A percentile compares a stretch with the other conserved stretches of the same genome.
phyloP scores from a whole-genome alignment of 23 tunicate species.

The Styela plicata region DNA sequence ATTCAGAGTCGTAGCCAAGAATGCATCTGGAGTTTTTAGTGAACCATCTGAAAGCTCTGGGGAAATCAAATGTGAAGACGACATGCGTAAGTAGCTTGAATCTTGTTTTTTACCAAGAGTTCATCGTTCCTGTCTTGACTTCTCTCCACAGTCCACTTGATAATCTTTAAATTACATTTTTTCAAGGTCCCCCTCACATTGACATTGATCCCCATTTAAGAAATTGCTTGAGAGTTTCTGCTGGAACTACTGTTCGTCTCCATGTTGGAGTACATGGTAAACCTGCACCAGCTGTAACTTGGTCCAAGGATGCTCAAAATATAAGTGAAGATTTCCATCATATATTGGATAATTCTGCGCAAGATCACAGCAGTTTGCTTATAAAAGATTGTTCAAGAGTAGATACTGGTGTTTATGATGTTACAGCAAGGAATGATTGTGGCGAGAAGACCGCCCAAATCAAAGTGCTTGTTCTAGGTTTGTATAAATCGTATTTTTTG shows the following conservation, averaged over 20 bases:
- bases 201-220: slow-evolving; percentile 66
- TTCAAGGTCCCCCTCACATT: slow-evolving; percentile 57
- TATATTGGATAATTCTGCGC: slow-evolving; percentile 41
- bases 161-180: not conserved
- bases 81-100: slow-evolving; percentile 38
- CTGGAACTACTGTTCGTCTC: slow-evolving; percentile 57
- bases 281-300: slow-evolving; percentile 62
- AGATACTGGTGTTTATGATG: slow-evolving; percentile 67
- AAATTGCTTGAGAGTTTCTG: slow-evolving; percentile 58
- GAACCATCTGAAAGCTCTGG: slow-evolving; percentile 83
- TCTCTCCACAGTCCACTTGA: not conserved
- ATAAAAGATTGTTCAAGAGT: slow-evolving; percentile 65
- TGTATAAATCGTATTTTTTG: not conserved
- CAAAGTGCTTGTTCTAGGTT: slow-evolving; percentile 58
- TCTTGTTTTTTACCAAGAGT: no score
- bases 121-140: not conserved
- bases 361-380: slow-evolving; percentile 60
- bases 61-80: slow-evolving; percentile 78
- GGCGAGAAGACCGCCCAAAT: slow-evolving; percentile 89
- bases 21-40: slow-evolving; percentile 83
- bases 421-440: slow-evolving; percentile 76
- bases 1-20: slow-evolving; percentile 83
- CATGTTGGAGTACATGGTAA: slow-evolving; percentile 71
- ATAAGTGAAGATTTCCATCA: slow-evolving; percentile 37
- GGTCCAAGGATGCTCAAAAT: slow-evolving; percentile 63